Conservation (phyloP, 2,888 invertebrate species). For the Teleiodes luculella region DNA sequence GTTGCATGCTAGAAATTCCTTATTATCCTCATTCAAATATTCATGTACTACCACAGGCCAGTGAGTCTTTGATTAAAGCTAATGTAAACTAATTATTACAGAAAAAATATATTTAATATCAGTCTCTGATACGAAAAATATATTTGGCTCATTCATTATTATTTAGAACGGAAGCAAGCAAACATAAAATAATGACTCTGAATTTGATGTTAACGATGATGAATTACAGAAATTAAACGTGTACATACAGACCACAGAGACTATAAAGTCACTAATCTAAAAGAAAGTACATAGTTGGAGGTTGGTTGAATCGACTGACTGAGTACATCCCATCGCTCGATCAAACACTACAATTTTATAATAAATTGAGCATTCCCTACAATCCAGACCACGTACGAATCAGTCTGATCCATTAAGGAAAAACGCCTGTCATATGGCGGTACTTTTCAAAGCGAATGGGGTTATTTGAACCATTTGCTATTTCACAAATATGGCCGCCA, state of each 20-base stretch:
- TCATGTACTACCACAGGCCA: too few species aligned
- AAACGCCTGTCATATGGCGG: constrained; percentile 2
- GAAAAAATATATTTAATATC: too few species aligned
- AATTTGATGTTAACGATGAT: background rate
- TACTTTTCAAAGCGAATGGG: constrained; percentile 3
- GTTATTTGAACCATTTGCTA: background rate
- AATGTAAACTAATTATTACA: too few species aligned
- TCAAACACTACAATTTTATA: constrained; percentile 5
- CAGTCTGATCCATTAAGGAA: constrained; percentile 1
- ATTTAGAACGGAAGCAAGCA: background rate
- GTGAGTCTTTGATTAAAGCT: too few species aligned
- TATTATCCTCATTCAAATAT: too few species aligned
- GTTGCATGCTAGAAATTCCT: too few species aligned
- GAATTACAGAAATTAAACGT: too few species aligned
- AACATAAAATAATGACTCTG: too few species aligned
- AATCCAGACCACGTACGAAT: constrained; percentile 1
- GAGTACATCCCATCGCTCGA: background rate
- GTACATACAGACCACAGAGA: too few species aligned
- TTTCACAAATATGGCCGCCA: background rate
- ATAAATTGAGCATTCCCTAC: constrained; percentile 5
- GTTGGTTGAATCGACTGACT: background rate
- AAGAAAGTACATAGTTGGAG: too few species aligned
- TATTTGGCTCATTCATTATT: background rate
- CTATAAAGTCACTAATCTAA: too few species aligned
- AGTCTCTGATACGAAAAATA: too few species aligned